These are phyloP conservation scores for Carcinoscorpius rotundicauda DNA, from an alignment of 1,140 invertebrate species.

Conservation along the genomic window DNA sequence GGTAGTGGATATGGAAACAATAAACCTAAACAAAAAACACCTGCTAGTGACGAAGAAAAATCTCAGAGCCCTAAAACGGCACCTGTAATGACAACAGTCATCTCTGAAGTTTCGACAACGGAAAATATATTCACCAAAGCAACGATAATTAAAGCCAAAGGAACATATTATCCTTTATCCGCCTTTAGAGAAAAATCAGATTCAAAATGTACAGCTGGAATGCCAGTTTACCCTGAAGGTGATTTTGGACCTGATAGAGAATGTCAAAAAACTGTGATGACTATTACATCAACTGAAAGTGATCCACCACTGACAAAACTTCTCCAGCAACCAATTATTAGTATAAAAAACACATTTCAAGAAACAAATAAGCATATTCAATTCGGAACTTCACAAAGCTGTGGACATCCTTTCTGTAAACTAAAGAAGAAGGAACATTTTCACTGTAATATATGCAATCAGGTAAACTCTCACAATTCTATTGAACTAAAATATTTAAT, in stretches of 20 bases:
- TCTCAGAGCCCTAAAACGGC: neutral
- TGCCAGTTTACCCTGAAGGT: neutral
- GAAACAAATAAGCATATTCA: constrained; percentile 18
- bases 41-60: constrained; percentile 13
- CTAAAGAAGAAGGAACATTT: constrained; percentile 70
- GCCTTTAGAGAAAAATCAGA: constrained; percentile 16
- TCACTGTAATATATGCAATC: constrained; percentile 76
- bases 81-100: neutral
- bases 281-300: neutral
- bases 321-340: constrained; percentile 30
- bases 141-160: constrained; percentile 72
- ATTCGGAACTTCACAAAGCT: constrained; percentile 49
- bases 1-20: constrained; percentile 6
- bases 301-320: constrained; percentile 27
- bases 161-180: constrained; percentile 82
- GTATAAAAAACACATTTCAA: constrained; percentile 31
- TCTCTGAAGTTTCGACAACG: neutral
- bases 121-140: constrained; percentile 13
- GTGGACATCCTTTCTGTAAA: constrained; percentile 71
- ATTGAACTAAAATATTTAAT: too few species aligned
- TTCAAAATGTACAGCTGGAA: constrained; percentile 18
- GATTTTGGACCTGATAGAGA: neutral
- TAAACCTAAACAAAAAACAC: constrained; percentile 15
- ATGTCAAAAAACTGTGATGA: neutral
- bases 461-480: constrained; percentile 35